Base-by-base conservation (phyloP, 1,140 invertebrate genomes). In the Calycopis cecrops region DNA sequence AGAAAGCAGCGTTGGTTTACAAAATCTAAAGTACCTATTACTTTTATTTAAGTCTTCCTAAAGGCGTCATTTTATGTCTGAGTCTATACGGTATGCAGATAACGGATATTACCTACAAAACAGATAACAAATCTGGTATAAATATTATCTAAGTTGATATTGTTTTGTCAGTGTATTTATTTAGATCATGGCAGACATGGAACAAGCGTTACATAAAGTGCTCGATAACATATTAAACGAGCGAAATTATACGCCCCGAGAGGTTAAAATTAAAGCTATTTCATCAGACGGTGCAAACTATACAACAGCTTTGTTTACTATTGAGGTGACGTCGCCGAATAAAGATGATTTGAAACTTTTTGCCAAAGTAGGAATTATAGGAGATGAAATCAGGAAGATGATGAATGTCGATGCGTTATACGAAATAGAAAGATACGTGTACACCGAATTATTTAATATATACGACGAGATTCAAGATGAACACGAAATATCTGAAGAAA, bases 321-420 rank as follows among this genome's bases (percentile, higher is more conserved):
- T 65, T 0, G 63, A 58, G 0, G 57, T 79, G 1, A 56, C 52
- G 1, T 59, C 64, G 1, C 55, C 63, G 1, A 52, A 63, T 7
- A 62, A 57, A 48, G 67, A 69, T 9, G 56, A 67, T 16, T 28
- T 79, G 4, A 66, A 80, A 16, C 55, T 84, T 0, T 84, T 84
- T 50, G 78, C 72, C 0, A 85, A 85, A 69, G 71, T 79, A 0
- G 73, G 70, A 1, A 56, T 54, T 0, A 63, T 83, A 9, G 57
- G 56, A 4, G 60, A 64, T 9, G 42, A 59, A 1, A 35, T 79
- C 40, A 51, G 77, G 11, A 28, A 52, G 4, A 17, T 16, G 6
- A 62, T 76, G 58, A 58, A 67, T 6, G 57, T 62, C 0, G 69
- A 76, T 6, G 61, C 55, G 44, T 18, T 81, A 6, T 85, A 63